Evolutionary conservation across 2,797 vertebrate species (phyloP), one percentile per base, ranked within the genome.

Genomic region (Prionace glauca): DNA sequence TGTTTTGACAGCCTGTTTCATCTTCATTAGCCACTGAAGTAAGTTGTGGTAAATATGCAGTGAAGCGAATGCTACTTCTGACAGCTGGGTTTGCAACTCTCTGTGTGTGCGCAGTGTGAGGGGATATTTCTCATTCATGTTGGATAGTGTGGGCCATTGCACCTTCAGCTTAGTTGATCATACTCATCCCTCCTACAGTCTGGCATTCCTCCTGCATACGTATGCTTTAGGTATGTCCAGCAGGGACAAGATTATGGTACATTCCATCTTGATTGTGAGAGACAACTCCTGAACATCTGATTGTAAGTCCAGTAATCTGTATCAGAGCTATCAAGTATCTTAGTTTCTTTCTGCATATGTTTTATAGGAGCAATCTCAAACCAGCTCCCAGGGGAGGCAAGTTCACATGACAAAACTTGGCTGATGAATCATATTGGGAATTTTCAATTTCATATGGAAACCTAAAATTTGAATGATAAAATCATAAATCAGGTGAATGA

Each of bases 1-100:
- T 91, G 32, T 91, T 91, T 62, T 91, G 62, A 67, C 62, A 91
- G 60, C 62, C 88, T 22, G 60, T 67, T 91, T 91, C 62, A 65
- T 91, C 88, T 65, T 91, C 88, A 91, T 91, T 65, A 36, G 8
- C 88, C 18, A 3, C 62, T 91, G 60, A 91, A 65, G 62, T 91
- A 90, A 62, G 29, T 90, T 90, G 87, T 62, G n/a, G 32, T 65
- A 67, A 91, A 91, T 65, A 24, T 91, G 60, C 60, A 65, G 18
- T 67, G 60, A 91, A 91, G 62, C 62, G 18, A 91, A 67, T 65
- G 32, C n/a, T n/a, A 91, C 62, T 20, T 1, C 88, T 91, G 32
- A 91, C 88, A 36, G 60, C 50, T 88, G 50, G n/a, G n/a, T 67
- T 65, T 91, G 32, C 32, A 91, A 16, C 60, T 91, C 16, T 36